Evolutionary conservation across 2,888 invertebrate species (phyloP).

Genomic region (Philopedon plagiatum): DNA sequence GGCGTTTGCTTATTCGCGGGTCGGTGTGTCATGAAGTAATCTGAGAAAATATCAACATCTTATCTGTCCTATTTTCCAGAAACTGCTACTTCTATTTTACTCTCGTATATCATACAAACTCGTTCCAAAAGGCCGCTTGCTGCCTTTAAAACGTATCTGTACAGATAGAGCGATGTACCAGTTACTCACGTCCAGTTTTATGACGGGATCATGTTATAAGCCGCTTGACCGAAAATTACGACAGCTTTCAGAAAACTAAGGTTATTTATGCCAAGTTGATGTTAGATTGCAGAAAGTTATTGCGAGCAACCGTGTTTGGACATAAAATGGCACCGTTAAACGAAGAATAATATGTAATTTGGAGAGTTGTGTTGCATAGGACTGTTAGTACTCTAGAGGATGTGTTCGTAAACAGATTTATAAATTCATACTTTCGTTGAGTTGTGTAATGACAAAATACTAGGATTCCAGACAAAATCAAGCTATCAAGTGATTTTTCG

Average conservation of each 20-base stretch:
- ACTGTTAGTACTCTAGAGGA: too few relatives aligned
- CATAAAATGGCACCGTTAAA: neutral
- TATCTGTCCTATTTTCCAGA: too few relatives aligned
- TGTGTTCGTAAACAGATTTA: too few relatives aligned
- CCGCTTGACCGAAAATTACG: slow-evolving; percentile 48
- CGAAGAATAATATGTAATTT: neutral
- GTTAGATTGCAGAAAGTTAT: slow-evolving; percentile 1
- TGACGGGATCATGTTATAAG: slow-evolving; percentile 51
- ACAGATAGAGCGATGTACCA: slow-evolving; percentile 21
- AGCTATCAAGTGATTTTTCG: too few relatives aligned
- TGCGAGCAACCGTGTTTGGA: neutral
- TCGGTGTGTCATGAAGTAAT: too few relatives aligned
- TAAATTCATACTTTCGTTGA: too few relatives aligned
- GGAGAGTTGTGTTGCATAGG: neutral
- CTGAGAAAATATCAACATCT: too few relatives aligned
- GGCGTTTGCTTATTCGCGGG: too few relatives aligned
- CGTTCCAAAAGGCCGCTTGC: neutral
- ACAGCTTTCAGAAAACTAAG: slow-evolving; percentile 25
- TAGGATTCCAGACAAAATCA: too few relatives aligned
- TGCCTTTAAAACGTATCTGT: slow-evolving; percentile 22
- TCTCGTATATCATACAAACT: slow-evolving; percentile 2
- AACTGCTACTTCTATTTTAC: neutral
- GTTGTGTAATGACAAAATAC: too few relatives aligned
- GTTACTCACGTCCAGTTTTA: slow-evolving; percentile 44
- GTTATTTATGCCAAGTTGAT: slow-evolving; percentile 21